phyloP scores from a whole-genome alignment of 1,140 invertebrate genomes.

The Bilobella aurantiaca region DNA sequence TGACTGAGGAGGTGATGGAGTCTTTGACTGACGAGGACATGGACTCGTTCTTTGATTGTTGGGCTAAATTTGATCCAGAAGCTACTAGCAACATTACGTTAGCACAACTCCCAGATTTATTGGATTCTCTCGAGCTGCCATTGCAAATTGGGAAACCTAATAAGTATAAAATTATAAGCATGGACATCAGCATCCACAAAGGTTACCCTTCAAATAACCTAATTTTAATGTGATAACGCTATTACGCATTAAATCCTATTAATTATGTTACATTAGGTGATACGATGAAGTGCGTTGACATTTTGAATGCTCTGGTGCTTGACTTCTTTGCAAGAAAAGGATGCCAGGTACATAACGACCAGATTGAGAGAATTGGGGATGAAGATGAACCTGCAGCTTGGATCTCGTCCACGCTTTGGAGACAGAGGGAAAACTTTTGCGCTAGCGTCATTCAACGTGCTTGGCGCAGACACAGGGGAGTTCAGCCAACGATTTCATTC shows the following conservation, averaged over 20 bases:
- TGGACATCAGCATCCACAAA: conserved; percentile 97
- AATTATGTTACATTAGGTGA: conserved; percentile 47
- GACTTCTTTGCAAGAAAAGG: conserved; percentile 94
- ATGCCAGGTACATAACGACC: conserved; percentile 77
- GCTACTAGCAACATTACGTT: conserved; percentile 94
- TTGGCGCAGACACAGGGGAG: conserved; percentile 75
- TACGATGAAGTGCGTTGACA: conserved; percentile 93
- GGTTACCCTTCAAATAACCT: conserved; percentile 38
- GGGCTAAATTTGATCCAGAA: conserved; percentile 82
- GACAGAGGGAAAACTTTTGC: conserved; percentile 91
- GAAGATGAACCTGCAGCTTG: too few relatives aligned
- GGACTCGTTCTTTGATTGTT: conserved; percentile 99
- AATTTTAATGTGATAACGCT: neutral
- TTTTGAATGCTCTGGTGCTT: conserved; percentile 81
- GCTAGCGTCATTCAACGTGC: conserved; percentile 87
- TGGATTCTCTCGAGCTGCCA: conserved; percentile 78
- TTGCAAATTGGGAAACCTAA: conserved; percentile 95
- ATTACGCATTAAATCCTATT: conserved; percentile 8
- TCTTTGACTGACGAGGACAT: conserved; percentile 97
- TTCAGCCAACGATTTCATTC: conserved; percentile 41
- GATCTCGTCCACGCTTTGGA: conserved; percentile 82
- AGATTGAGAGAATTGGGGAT: conserved; percentile 73
- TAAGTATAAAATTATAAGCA: conserved; percentile 95
- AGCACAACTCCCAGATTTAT: conserved; percentile 83
- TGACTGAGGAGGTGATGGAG: conserved; percentile 96